Conservation (phyloP, 1,140 invertebrate species). For the Panagrolaimus sp. region DNA sequence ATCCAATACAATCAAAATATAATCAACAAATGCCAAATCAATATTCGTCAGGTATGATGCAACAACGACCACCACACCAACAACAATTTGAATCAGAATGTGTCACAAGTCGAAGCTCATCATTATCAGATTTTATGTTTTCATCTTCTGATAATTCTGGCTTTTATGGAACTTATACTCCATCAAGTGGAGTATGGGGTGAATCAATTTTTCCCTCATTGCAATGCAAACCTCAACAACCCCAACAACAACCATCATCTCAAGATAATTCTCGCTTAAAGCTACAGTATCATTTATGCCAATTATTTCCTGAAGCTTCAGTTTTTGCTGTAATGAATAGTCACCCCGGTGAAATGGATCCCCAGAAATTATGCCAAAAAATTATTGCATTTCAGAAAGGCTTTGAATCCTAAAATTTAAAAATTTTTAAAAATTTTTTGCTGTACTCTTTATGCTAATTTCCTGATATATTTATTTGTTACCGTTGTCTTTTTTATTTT, state of each 20-base stretch:
- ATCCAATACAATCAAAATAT: background rate
- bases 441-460: no score
- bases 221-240: constrained; percentile 10
- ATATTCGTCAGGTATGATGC: background rate
- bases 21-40: background rate
- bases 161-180: constrained; percentile 18
- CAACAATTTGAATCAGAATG: background rate
- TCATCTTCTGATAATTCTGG: background rate
- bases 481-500: no score
- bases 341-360: constrained; percentile 45
- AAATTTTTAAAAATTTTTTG: no score
- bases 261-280: constrained; percentile 20
- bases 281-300: constrained; percentile 41
- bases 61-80: background rate
- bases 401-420: constrained; percentile 13
- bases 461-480: no score
- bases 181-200: constrained; percentile 39
- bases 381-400: constrained; percentile 46
- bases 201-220: constrained; percentile 20
- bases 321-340: constrained; percentile 48
- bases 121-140: background rate
- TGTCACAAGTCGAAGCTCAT: background rate
- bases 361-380: constrained; percentile 46
- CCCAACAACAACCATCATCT: constrained; percentile 13
- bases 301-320: constrained; percentile 39